These are phyloP conservation scores for Drosophila mimica DNA, from an alignment of 2,888 invertebrate species.

Conservation along the genomic window DNA sequence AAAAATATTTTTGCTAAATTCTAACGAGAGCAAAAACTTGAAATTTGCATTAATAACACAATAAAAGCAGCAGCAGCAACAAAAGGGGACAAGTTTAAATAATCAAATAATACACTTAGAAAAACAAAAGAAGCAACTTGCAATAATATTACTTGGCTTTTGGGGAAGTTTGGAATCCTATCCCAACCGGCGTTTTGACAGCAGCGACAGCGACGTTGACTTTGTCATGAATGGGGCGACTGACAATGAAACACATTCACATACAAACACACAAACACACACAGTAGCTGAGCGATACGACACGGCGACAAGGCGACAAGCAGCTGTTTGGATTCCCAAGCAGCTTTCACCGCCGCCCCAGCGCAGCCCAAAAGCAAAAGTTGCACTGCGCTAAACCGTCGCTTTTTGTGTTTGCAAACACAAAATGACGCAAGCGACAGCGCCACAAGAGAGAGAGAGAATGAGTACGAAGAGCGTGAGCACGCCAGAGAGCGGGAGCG, in stretches of 20 bases:
- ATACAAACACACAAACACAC: constrained; percentile 10
- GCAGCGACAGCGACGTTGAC: constrained; percentile 17
- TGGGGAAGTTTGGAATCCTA: constrained; percentile 67
- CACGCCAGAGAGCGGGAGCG: constrained; percentile 11
- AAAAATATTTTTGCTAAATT: constrained; percentile 21
- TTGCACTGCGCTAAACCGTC: constrained; percentile 30
- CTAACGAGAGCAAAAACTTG: not conserved
- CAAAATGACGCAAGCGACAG: constrained; percentile 74
- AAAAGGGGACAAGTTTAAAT: not conserved
- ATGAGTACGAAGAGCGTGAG: constrained; percentile 24
- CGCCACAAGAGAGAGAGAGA: constrained; percentile 46
- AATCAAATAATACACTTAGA: constrained; percentile 23
- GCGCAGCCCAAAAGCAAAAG: constrained; percentile 60
- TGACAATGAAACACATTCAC: constrained; percentile 75
- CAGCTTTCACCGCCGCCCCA: constrained; percentile 76
- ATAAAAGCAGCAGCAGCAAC: not conserved
- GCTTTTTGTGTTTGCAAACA: constrained; percentile 61
- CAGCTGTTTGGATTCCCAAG: constrained; percentile 78
- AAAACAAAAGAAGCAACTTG: constrained; percentile 12
- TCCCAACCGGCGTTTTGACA: constrained; percentile 80
- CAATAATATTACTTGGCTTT: not conserved
- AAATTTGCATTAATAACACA: not conserved
- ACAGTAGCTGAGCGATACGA: constrained; percentile 29
- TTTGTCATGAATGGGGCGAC: constrained; percentile 72
- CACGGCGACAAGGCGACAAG: constrained; percentile 69